phyloP scores from a whole-genome alignment of 1,140 invertebrate genomes.

The Leptonema lineaticorne region DNA sequence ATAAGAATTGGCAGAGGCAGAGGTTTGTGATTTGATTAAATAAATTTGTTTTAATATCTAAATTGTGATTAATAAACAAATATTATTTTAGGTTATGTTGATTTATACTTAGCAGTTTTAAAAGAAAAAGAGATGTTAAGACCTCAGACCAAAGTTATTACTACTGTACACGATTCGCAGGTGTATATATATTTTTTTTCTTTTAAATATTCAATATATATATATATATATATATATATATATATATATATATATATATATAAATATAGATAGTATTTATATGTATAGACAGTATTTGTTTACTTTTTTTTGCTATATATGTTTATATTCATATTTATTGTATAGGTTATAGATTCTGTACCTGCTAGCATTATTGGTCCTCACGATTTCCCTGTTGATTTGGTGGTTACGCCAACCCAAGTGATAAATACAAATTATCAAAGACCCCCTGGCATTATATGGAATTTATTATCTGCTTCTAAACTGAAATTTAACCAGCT shows the following conservation, averaged over 20 bases:
- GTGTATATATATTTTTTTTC: slow-evolving; percentile 59
- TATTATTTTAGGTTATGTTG: slow-evolving; percentile 62
- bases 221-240: slow-evolving; percentile 55
- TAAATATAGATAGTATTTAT: no score
- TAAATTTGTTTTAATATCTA: no score
- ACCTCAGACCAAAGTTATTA: slow-evolving; percentile 70
- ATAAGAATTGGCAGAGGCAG: slow-evolving; percentile 82
- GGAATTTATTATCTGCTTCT: slow-evolving; percentile 59
- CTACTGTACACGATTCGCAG: slow-evolving; percentile 83
- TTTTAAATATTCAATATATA: slow-evolving; percentile 44
- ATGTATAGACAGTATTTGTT: no score
- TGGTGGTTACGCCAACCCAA: slow-evolving; percentile 80
- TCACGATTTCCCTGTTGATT: slow-evolving; percentile 82
- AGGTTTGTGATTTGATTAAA: slow-evolving; percentile 55
- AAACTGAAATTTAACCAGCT: slow-evolving; percentile 58
- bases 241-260: no score
- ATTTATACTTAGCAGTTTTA: slow-evolving; percentile 81
- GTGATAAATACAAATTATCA: slow-evolving; percentile 58
- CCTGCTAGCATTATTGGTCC: slow-evolving; percentile 71
- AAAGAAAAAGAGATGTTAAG: slow-evolving; percentile 72
- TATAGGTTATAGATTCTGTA: slow-evolving; percentile 69
- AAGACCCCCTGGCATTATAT: slow-evolving; percentile 59
- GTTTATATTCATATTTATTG: no score
- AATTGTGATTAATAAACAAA: no score
- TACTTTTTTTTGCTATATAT: no score